Conservation (phyloP, 2,113 vertebrate species). For the Sitta europaea region DNA sequence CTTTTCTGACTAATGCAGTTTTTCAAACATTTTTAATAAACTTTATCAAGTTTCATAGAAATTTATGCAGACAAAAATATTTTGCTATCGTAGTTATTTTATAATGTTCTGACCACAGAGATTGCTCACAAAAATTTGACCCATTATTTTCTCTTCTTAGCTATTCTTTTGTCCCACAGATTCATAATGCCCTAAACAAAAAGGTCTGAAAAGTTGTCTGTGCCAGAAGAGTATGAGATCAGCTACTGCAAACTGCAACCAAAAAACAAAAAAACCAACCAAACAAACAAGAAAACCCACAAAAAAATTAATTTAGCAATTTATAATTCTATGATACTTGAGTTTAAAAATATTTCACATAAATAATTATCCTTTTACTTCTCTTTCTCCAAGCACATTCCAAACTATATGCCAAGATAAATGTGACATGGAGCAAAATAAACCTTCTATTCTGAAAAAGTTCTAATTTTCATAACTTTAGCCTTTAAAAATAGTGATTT, state of each 20-base stretch:
- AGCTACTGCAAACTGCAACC: not conserved
- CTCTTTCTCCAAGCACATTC: not conserved
- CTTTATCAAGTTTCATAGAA: not conserved
- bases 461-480: not conserved
- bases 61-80: not conserved
- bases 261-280: not conserved
- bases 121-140: not conserved
- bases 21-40: not conserved
- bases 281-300: not conserved
- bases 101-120: not conserved
- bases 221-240: not conserved
- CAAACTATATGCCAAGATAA: too few species aligned
- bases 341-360: not conserved
- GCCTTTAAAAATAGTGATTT: not conserved
- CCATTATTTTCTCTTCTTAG: not conserved
- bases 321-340: not conserved
- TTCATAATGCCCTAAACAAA: not conserved
- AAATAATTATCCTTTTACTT: not conserved
- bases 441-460: not conserved
- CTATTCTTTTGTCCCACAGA: not conserved
- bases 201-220: not conserved
- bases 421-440: not conserved
- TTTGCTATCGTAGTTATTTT: not conserved
- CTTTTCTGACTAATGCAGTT: not conserved
- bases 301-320: not conserved